Percentiles rank a stretch among this genome's conserved stretches.
Evolutionary conservation across 2,888 invertebrate species (phyloP).

Genomic region (Mimumesa dahlbomi): DNA sequence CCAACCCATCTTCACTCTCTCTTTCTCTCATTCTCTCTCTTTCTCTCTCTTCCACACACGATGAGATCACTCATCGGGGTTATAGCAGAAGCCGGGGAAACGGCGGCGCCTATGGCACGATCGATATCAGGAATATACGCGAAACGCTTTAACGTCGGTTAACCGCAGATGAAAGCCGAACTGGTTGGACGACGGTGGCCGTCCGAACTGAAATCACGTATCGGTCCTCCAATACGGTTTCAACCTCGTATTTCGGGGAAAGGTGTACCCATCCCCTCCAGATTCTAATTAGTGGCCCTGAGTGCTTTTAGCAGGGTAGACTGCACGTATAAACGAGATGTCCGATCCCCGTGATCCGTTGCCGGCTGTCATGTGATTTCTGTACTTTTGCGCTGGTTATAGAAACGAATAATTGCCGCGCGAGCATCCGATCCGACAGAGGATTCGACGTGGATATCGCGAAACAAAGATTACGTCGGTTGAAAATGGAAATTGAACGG

Average conservation of each 20-base stretch:
- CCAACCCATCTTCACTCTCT: too few relatives aligned
- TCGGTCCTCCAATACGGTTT: conserved; percentile 30
- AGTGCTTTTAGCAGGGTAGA: conserved; percentile 31
- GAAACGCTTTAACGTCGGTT: conserved; percentile 64
- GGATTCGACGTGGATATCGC: too few relatives aligned
- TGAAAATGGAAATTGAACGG: too few relatives aligned
- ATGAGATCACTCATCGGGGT: conserved; percentile 26
- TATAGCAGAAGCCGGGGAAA: conserved; percentile 27
- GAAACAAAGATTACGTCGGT: too few relatives aligned
- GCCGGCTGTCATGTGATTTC: too few relatives aligned
- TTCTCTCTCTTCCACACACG: neutral
- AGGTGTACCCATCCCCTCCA: conserved; percentile 31
- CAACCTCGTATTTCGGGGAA: conserved; percentile 19
- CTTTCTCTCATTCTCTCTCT: neutral
- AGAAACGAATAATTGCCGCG: too few relatives aligned
- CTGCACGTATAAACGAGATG: conserved; percentile 13
- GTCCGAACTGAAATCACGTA: conserved; percentile 47
- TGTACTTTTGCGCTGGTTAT: conserved; percentile 11
- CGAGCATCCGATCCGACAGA: too few relatives aligned
- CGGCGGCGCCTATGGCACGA: conserved; percentile 30
- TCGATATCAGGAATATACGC: conserved; percentile 59
- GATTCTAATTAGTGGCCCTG: conserved; percentile 43
- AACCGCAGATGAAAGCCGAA: conserved; percentile 61
- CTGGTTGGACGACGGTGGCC: conserved; percentile 34
- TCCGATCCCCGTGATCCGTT: conserved; percentile 9